These are phyloP conservation scores for Lathronympha strigana DNA, from an alignment of 2,888 invertebrate species.

Conservation along the genomic window DNA sequence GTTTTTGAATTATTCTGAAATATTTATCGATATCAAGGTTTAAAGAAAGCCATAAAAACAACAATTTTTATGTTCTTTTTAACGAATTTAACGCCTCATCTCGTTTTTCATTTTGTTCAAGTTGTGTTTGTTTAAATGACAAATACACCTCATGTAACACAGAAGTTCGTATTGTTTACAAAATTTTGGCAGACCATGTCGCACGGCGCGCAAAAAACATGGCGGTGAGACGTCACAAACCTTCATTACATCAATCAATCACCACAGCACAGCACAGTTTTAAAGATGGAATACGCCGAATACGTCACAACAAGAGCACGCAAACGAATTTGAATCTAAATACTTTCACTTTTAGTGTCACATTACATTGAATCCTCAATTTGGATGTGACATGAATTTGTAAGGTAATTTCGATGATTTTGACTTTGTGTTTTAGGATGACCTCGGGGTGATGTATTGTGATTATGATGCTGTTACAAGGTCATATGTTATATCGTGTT, in stretches of 20 bases:
- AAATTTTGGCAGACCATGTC: slow-evolving; percentile 32
- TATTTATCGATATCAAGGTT: not conserved
- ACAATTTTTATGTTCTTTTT: not conserved
- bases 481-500: not conserved
- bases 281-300: slow-evolving; percentile 14
- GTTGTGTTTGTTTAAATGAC: not conserved
- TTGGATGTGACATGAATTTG: slow-evolving; percentile 2
- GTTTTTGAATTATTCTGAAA: not conserved
- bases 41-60: not conserved
- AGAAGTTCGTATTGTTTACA: slow-evolving; percentile 39
- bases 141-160: slow-evolving; percentile 25
- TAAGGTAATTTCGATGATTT: slow-evolving; percentile 4
- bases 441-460: slow-evolving; percentile 1
- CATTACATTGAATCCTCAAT: not conserved
- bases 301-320: slow-evolving; percentile 8
- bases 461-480: not conserved
- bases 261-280: slow-evolving; percentile 27
- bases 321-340: slow-evolving; percentile 10
- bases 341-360: not conserved
- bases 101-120: not conserved
- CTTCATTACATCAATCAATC: slow-evolving; percentile 33
- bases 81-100: not conserved
- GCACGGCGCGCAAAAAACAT: slow-evolving; percentile 28
- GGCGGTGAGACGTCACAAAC: slow-evolving; percentile 31
- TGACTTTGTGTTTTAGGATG: slow-evolving; percentile 6